Evolutionary conservation across 2,888 invertebrate species (phyloP).

Genomic region (Leucophora obtusa): DNA sequence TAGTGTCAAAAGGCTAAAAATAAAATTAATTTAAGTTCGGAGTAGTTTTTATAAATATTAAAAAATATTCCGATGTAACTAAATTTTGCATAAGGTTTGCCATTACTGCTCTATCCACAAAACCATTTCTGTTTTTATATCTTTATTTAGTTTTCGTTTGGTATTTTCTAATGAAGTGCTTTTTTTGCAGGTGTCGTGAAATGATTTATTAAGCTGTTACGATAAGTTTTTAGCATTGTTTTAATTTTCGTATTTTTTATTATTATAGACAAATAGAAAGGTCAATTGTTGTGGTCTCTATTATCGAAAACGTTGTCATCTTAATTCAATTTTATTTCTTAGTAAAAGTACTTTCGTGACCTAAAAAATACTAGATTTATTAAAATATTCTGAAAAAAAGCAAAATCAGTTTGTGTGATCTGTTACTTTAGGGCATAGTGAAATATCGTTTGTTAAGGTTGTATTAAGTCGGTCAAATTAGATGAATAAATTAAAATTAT

Average conservation of each 20-base stretch:
- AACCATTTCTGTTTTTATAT: conserved; percentile 20
- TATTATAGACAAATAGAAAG: conserved; percentile 41
- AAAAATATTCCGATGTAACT: no score
- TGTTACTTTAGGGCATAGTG: not conserved
- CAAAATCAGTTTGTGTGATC: not conserved
- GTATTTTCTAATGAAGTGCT: conserved; percentile 2
- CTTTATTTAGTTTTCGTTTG: conserved; percentile 24
- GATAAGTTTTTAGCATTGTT: conserved; percentile 28
- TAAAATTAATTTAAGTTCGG: no score
- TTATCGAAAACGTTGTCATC: conserved; percentile 21
- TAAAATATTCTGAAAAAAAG: not conserved
- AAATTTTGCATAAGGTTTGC: not conserved
- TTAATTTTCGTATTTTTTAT: not conserved
- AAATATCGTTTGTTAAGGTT: not conserved
- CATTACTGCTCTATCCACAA: not conserved
- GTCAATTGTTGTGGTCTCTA: conserved; percentile 35
- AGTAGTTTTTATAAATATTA: no score
- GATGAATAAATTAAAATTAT: not conserved
- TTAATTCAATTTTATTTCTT: conserved; percentile 8
- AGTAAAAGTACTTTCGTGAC: conserved; percentile 51
- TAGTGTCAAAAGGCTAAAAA: no score
- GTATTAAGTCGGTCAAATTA: not conserved
- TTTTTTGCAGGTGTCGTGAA: conserved; percentile 23
- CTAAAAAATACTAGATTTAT: conserved; percentile 1
- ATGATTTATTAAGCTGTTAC: conserved; percentile 53